phyloP scores from a whole-genome alignment of 2,797 vertebrate genomes.

The Arvicola amphibius region DNA sequence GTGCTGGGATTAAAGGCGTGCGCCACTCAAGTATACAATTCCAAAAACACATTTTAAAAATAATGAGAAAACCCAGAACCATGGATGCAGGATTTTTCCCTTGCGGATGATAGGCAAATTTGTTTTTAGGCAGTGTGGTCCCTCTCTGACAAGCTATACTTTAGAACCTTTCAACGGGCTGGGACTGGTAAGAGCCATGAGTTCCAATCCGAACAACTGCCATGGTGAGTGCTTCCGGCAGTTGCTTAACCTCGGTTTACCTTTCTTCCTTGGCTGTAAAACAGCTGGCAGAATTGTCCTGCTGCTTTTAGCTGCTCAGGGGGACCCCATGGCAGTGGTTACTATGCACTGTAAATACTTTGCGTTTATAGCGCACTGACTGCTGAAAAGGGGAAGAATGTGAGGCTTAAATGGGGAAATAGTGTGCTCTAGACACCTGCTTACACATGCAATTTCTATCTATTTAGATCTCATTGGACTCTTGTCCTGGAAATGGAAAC shows the following conservation, averaged over 20 bases:
- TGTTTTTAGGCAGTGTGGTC: not conserved
- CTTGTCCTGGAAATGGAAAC: conserved; percentile 45
- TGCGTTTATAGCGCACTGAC: not conserved
- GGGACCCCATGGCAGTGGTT: not conserved
- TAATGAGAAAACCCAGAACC: not conserved
- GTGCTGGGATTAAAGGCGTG: too few species aligned
- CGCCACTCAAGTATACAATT: not conserved
- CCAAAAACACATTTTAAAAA: not conserved
- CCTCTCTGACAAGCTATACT: conserved; percentile 28
- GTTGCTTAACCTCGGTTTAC: conserved; percentile 62
- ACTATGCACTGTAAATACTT: conserved; percentile 6
- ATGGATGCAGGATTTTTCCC: not conserved
- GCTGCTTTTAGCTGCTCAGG: conserved; percentile 56
- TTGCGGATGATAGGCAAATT: conserved; percentile 11
- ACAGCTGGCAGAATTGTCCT: conserved; percentile 31
- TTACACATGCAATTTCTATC: conserved; percentile 35
- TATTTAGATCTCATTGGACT: conserved; percentile 57
- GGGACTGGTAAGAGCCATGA: conserved; percentile 23
- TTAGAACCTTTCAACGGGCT: conserved; percentile 41
- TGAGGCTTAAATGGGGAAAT: conserved; percentile 33
- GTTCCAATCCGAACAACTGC: conserved; percentile 46
- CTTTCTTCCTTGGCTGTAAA: conserved; percentile 52
- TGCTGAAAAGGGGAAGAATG: conserved; percentile 40
- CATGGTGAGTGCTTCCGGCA: conserved; percentile 32
- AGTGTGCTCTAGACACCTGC: conserved; percentile 38